A percentile compares a stretch with the other conserved stretches of the same genome.
These are phyloP conservation scores for Petromus typicus DNA, from an alignment of 2,113 vertebrate species.

Conservation along the genomic window DNA sequence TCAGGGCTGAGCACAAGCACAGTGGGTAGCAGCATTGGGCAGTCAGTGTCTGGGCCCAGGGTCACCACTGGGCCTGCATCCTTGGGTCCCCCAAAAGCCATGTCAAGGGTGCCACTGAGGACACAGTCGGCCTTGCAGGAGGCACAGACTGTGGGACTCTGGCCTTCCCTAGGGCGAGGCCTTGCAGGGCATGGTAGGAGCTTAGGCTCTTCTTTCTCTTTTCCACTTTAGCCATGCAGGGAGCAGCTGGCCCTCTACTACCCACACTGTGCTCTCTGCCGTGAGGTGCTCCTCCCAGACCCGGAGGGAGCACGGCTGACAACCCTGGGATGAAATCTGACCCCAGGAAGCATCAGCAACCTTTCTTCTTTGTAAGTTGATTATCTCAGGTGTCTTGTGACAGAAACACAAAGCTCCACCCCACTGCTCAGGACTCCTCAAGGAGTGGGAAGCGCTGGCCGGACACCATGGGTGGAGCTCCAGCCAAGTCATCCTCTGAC, in stretches of 20 bases:
- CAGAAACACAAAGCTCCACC: not conserved
- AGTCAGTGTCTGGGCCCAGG: not conserved
- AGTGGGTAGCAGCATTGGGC: too few relatives aligned
- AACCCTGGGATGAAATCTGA: not conserved
- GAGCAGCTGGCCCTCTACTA: not conserved
- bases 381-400: not conserved
- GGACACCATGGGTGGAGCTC: rapidly evolving
- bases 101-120: too few relatives aligned
- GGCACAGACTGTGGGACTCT: not conserved
- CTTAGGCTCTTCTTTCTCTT: not conserved
- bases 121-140: too few relatives aligned
- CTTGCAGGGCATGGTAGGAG: not conserved
- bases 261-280: not conserved
- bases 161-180: not conserved
- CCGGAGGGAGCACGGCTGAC: not conserved
- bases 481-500: not conserved
- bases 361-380: not conserved
- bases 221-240: not conserved
- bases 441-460: not conserved
- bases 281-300: not conserved
- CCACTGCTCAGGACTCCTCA: not conserved
- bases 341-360: not conserved
- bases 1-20: not conserved
- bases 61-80: rapidly evolving
- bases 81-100: too few relatives aligned